Base-by-base conservation (phyloP, 2,888 invertebrate genomes). In the Callinectes sapidus region DNA sequence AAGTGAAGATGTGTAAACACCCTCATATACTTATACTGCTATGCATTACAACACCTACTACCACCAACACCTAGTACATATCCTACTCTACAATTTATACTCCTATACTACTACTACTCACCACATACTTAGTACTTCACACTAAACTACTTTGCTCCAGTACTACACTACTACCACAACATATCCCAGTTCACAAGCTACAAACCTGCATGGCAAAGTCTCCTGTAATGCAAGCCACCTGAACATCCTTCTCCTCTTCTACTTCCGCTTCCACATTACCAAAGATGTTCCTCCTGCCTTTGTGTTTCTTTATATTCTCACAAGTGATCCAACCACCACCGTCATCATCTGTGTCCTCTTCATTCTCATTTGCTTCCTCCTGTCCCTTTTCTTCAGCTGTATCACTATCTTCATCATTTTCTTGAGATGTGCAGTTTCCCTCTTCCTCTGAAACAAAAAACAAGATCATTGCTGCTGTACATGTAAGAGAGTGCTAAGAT, bases 131-230 rank as follows among this genome's bases (percentile, higher is more conserved):
- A 39, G 39, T 39, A 39, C 39, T 39, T 3, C 39, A 39, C 39
- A 39, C 39, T 39, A 39, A 39, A 39, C 39, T 39, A 39, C 39
- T 39, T 39, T 39, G 39, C 39, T 3, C 39, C 39, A 39, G 39
- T 39, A 39, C 39, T 39, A 39, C 39, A 39, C 39, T 39, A 39
- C 5, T 39, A 39, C 32, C 28, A 16, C 6, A n/a, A n/a, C n/a
- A n/a, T n/a, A n/a, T n/a, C n/a, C n/a, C n/a, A n/a, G n/a, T n/a
- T n/a, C n/a, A n/a, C n/a, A n/a, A n/a, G 54, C 2, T 14, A 77
- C 94, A 91, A 95, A 97, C 97, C 96, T 99, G 99, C 97, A 99
- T 98, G 0, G 99, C 98, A 96, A 98, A 99, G 96, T 99, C 99
- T 91, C 98, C 98, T 14, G 99, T 99, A 95, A 99, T 97, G 95